Base-by-base conservation (phyloP, 2,888 invertebrate species). In the Eilema depressum region DNA sequence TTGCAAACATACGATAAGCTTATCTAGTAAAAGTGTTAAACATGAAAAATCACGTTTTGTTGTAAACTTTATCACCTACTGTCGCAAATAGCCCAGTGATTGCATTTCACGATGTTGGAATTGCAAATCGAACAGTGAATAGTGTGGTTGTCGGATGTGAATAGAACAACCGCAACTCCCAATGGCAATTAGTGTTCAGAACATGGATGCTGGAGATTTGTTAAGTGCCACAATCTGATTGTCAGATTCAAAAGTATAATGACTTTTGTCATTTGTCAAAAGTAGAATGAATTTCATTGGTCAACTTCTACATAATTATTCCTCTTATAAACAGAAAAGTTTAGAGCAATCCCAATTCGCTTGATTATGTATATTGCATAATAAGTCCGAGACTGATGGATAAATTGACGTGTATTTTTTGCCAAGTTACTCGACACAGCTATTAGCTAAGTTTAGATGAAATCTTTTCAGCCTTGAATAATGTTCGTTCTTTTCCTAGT, bases 1-100 rank as follows among this genome's bases (percentile, higher is more conserved):
- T 68, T 71, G 70, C 59, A 75, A 74, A 71, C n/a, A 69, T 23
- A 47, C 47, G 71, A 76, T 78, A 75, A n/a, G 14, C 56, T 11
- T 79, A 74, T 77, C 75, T 62, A 2, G 10, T 63, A 28, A 56
- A 20, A 8, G n/a, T 41, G 47, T 74, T 73, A 66, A 67, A 70
- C 65, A 59, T 62, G 62, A 61, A 63, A 57, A 75, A 72, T 70
- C 69, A 66, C 63, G 66, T 64, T 64, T 28, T 70, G 41, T 66
- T 66, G 60, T 37, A 66, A 30, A 53, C 25, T 8, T 66, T 66
- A 66, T 66, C 66, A 20, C 66, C 25, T 33, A 33, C 1, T 66
- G 25, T 66, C 5, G 37, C 37, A 33, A 67, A 28, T 61, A 30
- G 60, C 20, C 33, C 23, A 60, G 12, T 65, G 47, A 53, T 61